A percentile compares a stretch with the other conserved stretches of the same genome.
Evolutionary conservation across 2,888 invertebrate genomes (phyloP).

Genomic region (Heteromurus nitidus): DNA sequence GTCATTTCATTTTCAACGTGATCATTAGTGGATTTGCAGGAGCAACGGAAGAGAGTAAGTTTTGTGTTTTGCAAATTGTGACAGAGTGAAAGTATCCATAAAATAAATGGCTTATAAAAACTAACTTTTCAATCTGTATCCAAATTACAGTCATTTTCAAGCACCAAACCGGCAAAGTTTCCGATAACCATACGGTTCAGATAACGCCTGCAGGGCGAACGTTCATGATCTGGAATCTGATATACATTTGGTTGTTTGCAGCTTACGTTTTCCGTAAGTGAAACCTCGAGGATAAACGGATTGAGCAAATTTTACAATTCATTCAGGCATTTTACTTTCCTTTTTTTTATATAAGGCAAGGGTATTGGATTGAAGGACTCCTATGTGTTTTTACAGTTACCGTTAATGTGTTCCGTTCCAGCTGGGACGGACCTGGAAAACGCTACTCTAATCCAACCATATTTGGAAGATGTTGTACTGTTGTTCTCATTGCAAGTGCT

Average conservation of each 20-base stretch:
- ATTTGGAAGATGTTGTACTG: conserved; percentile 11
- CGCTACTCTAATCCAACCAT: conserved; percentile 33
- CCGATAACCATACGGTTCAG: conserved; percentile 36
- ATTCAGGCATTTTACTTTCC: no score
- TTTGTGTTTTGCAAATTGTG: background rate
- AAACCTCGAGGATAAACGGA: no score
- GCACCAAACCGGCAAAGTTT: conserved; percentile 37
- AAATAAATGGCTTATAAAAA: background rate
- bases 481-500: conserved; percentile 23
- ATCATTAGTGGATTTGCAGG: conserved; percentile 48
- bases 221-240: conserved; percentile 55
- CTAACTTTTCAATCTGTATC: background rate
- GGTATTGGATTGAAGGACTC: no score
- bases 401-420: conserved; percentile 16
- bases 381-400: conserved; percentile 31
- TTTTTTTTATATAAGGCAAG: no score
- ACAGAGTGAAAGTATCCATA: no score
- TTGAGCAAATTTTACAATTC: no score
- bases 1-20: conserved; percentile 44
- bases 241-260: conserved; percentile 40
- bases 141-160: conserved; percentile 47
- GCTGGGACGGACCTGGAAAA: conserved; percentile 19
- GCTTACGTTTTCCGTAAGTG: conserved; percentile 47
- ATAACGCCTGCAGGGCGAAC: conserved; percentile 47
- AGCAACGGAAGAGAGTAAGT: conserved; percentile 43